phyloP scores from a whole-genome alignment of 2,888 invertebrate genomes.

The Ceraclea dissimilis region DNA sequence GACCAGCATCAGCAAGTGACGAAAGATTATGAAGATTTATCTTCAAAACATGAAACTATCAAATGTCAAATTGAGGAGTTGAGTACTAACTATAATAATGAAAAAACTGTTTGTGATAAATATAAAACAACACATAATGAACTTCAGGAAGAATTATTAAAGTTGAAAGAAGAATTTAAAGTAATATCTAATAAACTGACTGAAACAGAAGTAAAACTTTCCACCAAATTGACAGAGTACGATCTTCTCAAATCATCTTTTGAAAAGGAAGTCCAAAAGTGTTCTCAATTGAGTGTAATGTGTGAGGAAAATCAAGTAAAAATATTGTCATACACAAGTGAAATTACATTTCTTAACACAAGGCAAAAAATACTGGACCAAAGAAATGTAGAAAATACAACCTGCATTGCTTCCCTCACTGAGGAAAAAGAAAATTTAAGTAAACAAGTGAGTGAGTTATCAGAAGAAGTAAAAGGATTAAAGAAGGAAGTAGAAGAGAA shows the following conservation, averaged over 20 bases:
- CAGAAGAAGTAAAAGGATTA: constrained; percentile 29
- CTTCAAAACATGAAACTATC: constrained; percentile 37
- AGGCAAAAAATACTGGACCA: constrained; percentile 20
- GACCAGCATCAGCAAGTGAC: constrained; percentile 38
- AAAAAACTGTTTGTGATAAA: constrained; percentile 2
- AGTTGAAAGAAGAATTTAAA: constrained; percentile 1
- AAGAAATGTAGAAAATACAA: constrained; percentile 19
- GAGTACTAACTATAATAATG: constrained; percentile 28
- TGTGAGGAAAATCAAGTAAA: constrained; percentile 20
- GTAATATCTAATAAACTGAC: constrained; percentile 6
- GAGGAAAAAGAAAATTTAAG: constrained; percentile 29
- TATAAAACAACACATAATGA: background rate
- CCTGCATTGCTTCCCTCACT: constrained; percentile 12
- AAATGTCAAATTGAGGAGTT: constrained; percentile 37
- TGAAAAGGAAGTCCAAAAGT: constrained; percentile 21
- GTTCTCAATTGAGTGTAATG: constrained; percentile 11
- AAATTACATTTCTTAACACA: constrained; percentile 21
- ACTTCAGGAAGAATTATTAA: background rate
- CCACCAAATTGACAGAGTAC: constrained; percentile 17
- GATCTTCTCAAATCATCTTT: constrained; percentile 13
- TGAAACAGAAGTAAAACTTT: constrained; percentile 12
- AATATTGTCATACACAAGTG: constrained; percentile 16
- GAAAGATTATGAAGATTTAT: constrained; percentile 39
- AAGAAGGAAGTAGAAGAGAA: constrained; percentile 28
- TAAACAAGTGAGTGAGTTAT: constrained; percentile 28